Conservation (phyloP, 2,888 invertebrate species). For the Neria commutata region DNA sequence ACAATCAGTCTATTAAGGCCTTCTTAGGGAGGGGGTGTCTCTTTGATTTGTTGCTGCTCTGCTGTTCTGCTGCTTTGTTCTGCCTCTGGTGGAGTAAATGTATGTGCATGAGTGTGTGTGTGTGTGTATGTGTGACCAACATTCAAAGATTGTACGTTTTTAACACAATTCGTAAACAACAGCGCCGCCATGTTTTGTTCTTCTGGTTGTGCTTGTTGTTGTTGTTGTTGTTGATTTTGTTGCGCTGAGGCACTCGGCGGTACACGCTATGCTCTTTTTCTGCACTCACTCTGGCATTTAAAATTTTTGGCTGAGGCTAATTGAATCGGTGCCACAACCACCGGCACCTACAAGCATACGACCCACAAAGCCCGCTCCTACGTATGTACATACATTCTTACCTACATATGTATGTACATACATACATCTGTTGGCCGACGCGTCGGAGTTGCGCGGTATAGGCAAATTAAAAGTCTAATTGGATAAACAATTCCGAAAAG, state of each 20-base stretch:
- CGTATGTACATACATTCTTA: too few species aligned
- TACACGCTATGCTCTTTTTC: too few species aligned
- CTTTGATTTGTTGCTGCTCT: not conserved
- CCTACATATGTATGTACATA: too few species aligned
- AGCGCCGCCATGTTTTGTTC: too few species aligned
- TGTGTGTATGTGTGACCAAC: not conserved
- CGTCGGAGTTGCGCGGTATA: too few species aligned
- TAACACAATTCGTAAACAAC: not conserved
- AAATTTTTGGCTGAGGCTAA: not conserved
- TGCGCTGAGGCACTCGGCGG: not conserved
- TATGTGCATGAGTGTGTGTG: not conserved
- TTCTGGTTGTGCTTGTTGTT: not conserved
- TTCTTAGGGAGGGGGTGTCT: not conserved
- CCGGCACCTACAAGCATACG: too few species aligned
- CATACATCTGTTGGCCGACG: too few species aligned
- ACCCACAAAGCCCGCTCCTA: too few species aligned
- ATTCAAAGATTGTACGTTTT: not conserved
- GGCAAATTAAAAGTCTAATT: conserved; percentile 33
- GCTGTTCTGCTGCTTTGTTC: not conserved
- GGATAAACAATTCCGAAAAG: conserved; percentile 36
- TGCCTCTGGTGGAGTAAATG: not conserved
- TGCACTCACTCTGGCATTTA: too few species aligned
- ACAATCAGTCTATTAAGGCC: not conserved
- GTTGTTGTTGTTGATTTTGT: not conserved
- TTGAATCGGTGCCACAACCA: not conserved